Base-by-base conservation (phyloP, 2,113 vertebrate genomes). In the Petrocephalus zakoni region DNA sequence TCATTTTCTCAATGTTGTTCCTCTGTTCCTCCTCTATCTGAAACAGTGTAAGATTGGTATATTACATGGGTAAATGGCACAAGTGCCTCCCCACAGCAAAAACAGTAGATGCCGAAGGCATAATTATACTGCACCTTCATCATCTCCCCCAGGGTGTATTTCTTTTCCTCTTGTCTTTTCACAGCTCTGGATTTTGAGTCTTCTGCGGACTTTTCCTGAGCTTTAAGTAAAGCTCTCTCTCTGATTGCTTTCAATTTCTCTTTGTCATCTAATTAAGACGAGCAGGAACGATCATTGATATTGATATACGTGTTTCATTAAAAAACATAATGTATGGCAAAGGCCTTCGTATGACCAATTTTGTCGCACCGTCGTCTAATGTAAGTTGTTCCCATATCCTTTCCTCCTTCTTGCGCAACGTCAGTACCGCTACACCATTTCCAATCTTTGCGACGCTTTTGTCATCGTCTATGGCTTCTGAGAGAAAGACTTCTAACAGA, bases 21-120 rank as follows among this genome's bases (percentile, higher is more conserved):
- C 95, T 95, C 91, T 97, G 95, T 81, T 96, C 94, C 89, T 96
- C 94, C 92, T 99, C 98, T n/a, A 99, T 95, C 98, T 99, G 90
- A 87, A 87, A 15, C 17, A 47, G 22, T 47, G 86, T 7, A 84
- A 2, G 2, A 87, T n/a, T 4, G 29, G 15, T 87, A 51, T 17
- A 68, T 46, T 52, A 52, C 17, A 13, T 25, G 47, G 22, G n/a
- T 42, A 81, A 78, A 78, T 87, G 9, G 82, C 11, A 8, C 46
- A 84, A 52, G 47, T 13, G 46, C 10, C 46, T 49, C 10, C n/a
- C 4, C 82, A 68, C 61, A 51, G 9, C n/a, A 84, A 55, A 56
- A 34, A 52, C 11, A 47, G 22, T 47, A 56, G 10, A 58, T 5
- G 34, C 4, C 84, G 55, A 37, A 42, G 5, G 22, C 7, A 13